Base-by-base conservation (phyloP, 2,113 vertebrate species). In the Microtus ochrogaster region DNA sequence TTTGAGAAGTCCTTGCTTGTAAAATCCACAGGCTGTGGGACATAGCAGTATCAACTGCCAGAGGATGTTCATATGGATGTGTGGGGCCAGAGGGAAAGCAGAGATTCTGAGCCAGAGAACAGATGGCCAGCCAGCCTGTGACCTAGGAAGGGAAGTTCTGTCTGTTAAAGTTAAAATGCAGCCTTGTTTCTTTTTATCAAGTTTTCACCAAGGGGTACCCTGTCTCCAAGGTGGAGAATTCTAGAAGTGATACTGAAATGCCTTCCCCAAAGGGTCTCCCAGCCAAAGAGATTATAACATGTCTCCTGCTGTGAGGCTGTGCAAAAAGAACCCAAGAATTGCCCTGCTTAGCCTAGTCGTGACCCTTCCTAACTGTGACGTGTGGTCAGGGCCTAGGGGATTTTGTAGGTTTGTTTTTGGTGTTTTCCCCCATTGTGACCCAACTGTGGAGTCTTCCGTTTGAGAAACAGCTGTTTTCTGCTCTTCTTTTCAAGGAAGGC, bases 381-480 rank as follows among this genome's bases (percentile, higher is more conserved):
- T 10, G 41, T 85, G 90, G 92, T 81, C 39, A 8, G 55, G 55
- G 82, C 90, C 91, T 52, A 49, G 89, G 91, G 74, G 14, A 66
- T 86, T 85, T 96, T 63, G 73, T 72, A 79, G 84, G 63, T 89
- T 95, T 92, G 85, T 94, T 68, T 95, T 73, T 94, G 90, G 70
- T 97, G 65, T 95, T 96, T 96, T 94, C 91, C 83, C 74, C 74
- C 63, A 52, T 0, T 0, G 41, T 84, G 92, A 84, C 78, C 70
- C 33, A 63, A 83, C 94, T 93, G 77, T 91, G 49, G 68, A 92
- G 52, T 26, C 72, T 68, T 74, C 78, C 17, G 7, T 74, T 91
- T 41, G 83, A 70, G 65, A 94, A 66, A 87, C 94, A 91, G 74
- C 92, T 95, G 93, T 88, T 95, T 96, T 92, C 91, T 91, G 89